Evolutionary conservation across 2,797 vertebrate genomes (phyloP).

Genomic region (Cyclura pinguis): DNA sequence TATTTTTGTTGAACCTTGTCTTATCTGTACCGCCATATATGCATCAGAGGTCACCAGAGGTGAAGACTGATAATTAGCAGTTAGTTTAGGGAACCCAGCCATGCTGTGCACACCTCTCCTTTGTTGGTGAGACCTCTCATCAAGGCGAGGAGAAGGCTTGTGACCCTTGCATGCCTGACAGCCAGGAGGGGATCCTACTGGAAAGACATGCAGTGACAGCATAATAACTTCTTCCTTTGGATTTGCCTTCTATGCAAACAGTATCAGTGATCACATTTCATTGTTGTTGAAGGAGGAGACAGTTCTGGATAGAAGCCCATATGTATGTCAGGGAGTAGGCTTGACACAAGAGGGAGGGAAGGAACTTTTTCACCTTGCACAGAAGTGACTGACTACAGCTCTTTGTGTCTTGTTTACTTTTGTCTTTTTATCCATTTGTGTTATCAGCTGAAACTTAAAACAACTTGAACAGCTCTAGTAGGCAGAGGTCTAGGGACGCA

Average conservation of each 20-base stretch:
- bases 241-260: background rate
- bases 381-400: conserved; percentile 7
- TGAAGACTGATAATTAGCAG: conserved; percentile 13
- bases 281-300: conserved; percentile 51
- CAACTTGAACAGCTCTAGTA: conserved; percentile 65
- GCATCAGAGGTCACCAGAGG: conserved; percentile 30
- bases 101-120: conserved; percentile 56
- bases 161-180: conserved; percentile 50
- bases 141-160: conserved; percentile 45
- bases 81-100: conserved; percentile 43
- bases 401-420: conserved; percentile 38
- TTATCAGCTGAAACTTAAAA: conserved; percentile 71
- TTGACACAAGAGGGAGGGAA: conserved; percentile 35
- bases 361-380: conserved; percentile 15
- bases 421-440: conserved; percentile 38
- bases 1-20: background rate
- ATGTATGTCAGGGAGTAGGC: conserved; percentile 43
- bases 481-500: conserved; percentile 65
- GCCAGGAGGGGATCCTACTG: conserved; percentile 56
- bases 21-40: conserved; percentile 21
- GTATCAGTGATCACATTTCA: conserved; percentile 37
- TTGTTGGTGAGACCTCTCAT: conserved; percentile 54
- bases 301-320: conserved; percentile 29
- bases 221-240: conserved; percentile 41
- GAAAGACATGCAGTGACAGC: conserved; percentile 24